phyloP scores from a whole-genome alignment of 2,888 invertebrate species.

The Antheraea yamamai region DNA sequence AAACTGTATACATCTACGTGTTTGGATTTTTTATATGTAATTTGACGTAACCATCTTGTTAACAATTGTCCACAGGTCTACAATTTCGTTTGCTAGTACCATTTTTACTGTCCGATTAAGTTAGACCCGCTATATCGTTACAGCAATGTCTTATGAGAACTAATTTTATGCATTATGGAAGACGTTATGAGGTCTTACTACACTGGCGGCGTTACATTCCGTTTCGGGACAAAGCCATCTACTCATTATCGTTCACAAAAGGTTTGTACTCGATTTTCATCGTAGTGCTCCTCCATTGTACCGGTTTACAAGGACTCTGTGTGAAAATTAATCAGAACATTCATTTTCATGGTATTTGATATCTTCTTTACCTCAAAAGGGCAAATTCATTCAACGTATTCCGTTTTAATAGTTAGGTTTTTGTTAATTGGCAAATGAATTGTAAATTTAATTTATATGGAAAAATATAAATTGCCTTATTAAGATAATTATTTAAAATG shows the following conservation, averaged over 20 bases:
- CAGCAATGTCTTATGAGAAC: constrained; percentile 35
- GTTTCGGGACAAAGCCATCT: constrained; percentile 53
- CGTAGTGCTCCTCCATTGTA: constrained; percentile 18
- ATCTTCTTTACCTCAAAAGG: constrained; percentile 19
- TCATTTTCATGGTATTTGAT: constrained; percentile 23
- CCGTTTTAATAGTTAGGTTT: neutral
- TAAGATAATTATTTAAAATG: no score
- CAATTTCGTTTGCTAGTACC: constrained; percentile 45
- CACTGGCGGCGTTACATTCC: constrained; percentile 42
- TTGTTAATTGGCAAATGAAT: neutral
- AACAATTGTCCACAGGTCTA: constrained; percentile 54
- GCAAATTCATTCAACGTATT: constrained; percentile 2
- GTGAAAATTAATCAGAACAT: constrained; percentile 28
- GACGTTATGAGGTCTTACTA: constrained; percentile 25
- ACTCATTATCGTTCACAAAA: constrained; percentile 66
- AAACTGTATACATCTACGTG: no score
- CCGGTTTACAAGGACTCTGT: constrained; percentile 18
- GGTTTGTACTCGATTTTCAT: constrained; percentile 62
- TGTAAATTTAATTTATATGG: no score
- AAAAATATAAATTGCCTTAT: no score
- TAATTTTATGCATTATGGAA: constrained; percentile 33
- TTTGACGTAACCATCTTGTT: constrained; percentile 58
- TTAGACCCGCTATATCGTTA: constrained; percentile 41
- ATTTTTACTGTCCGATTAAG: constrained; percentile 46
- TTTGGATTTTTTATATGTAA: neutral